Conservation (phyloP, 2,888 invertebrate genomes). For the Caenorhabditis auriculariae region DNA sequence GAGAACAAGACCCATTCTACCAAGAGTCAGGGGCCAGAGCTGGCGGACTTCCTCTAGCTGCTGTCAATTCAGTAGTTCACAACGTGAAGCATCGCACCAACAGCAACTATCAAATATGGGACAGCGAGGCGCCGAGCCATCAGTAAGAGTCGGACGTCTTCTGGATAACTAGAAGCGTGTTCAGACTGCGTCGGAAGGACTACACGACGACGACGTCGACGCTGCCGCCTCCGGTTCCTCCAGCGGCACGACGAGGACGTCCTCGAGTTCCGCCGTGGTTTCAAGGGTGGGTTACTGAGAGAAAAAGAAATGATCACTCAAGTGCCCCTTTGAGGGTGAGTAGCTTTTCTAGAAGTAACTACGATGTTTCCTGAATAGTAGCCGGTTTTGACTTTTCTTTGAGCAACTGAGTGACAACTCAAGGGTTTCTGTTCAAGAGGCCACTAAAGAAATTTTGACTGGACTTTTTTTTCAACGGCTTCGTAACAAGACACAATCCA, state of each 20-base stretch:
- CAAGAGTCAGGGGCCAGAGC: constrained; percentile 14
- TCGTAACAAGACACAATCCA: too few relatives aligned
- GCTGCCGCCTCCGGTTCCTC: constrained; percentile 4
- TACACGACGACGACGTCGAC: constrained; percentile 10
- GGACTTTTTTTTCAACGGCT: too few relatives aligned
- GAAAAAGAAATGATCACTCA: too few relatives aligned
- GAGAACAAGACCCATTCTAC: constrained; percentile 25
- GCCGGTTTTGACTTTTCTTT: too few relatives aligned
- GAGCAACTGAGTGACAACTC: too few relatives aligned
- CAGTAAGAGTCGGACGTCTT: too few relatives aligned
- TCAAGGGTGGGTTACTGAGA: constrained; percentile 8
- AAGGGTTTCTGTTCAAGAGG: too few relatives aligned
- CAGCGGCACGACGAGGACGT: constrained; percentile 11
- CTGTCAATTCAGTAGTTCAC: constrained; percentile 25
- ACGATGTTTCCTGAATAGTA: too few relatives aligned
- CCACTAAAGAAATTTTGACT: too few relatives aligned
- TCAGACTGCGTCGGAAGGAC: constrained; percentile 6
- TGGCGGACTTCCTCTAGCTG: constrained; percentile 18
- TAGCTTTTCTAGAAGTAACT: too few relatives aligned
- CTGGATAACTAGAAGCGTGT: too few relatives aligned
- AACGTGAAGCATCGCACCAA: constrained; percentile 20
- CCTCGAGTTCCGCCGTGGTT: constrained; percentile 12
- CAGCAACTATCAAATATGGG: constrained; percentile 10
- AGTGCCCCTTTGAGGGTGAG: too few relatives aligned
- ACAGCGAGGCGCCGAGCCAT: constrained; percentile 12